Conservation (phyloP, 2,888 invertebrate species). For the Chrysotoxum bicinctum region DNA sequence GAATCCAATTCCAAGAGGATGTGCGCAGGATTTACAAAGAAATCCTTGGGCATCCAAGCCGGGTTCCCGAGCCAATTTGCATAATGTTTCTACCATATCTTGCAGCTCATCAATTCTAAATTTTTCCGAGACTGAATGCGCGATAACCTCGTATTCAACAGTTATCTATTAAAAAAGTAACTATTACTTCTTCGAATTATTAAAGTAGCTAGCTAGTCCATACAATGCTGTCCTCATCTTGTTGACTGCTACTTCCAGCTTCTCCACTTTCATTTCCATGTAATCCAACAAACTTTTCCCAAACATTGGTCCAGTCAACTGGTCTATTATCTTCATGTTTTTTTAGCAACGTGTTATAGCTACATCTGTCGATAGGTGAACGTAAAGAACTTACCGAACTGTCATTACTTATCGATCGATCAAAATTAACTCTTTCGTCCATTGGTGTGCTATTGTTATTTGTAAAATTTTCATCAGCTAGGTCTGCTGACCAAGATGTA, state of each 20-base stretch:
- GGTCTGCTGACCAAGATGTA: slow-evolving; percentile 79
- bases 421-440: slow-evolving; percentile 66
- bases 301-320: slow-evolving; percentile 84
- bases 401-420: slow-evolving; percentile 79
- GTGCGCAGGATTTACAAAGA: slow-evolving; percentile 86
- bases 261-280: slow-evolving; percentile 51
- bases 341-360: slow-evolving; percentile 79
- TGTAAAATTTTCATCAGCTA: slow-evolving; percentile 57
- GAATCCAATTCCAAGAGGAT: slow-evolving; percentile 85
- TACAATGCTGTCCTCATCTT: slow-evolving; percentile 32
- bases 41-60: slow-evolving; percentile 94
- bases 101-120: slow-evolving; percentile 84
- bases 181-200: neutral
- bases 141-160: slow-evolving; percentile 85
- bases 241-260: neutral
- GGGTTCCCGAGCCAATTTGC: slow-evolving; percentile 87
- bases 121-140: slow-evolving; percentile 82
- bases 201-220: neutral
- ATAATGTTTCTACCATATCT: slow-evolving; percentile 86
- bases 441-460: slow-evolving; percentile 55
- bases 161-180: slow-evolving; percentile 76
- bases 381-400: slow-evolving; percentile 77
- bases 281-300: slow-evolving; percentile 79
- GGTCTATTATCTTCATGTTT: slow-evolving; percentile 79
- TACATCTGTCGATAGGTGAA: slow-evolving; percentile 78